These are phyloP conservation scores for Anthopleura xanthogrammica DNA, from an alignment of 92 coral and sea anemone genomes.

Conservation along the genomic window DNA sequence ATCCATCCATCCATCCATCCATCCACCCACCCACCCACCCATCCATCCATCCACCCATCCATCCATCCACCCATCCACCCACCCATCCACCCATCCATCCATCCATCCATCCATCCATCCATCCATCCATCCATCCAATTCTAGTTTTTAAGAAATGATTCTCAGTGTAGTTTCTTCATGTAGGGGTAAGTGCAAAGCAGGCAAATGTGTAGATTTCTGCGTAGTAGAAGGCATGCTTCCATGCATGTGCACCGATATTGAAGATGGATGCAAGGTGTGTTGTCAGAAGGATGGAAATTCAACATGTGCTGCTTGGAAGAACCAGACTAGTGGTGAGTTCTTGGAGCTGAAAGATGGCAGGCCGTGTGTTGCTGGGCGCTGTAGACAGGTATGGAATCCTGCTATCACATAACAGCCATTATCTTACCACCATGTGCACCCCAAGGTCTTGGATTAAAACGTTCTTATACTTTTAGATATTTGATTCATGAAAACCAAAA, in stretches of 20 bases:
- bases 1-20: too few relatives aligned
- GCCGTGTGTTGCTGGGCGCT: constrained; percentile 69
- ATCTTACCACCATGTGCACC: too few relatives aligned
- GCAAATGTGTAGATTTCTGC: constrained; percentile 79
- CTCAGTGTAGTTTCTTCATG: neutral
- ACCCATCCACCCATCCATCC: too few relatives aligned
- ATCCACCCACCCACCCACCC: too few relatives aligned
- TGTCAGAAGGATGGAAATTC: constrained; percentile 42
- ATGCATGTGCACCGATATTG: constrained; percentile 64
- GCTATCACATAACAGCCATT: neutral
- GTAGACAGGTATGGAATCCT: constrained; percentile 47
- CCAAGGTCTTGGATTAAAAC: neutral
- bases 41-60: too few relatives aligned
- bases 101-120: too few relatives aligned
- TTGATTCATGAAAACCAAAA: too few relatives aligned
- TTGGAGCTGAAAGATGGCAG: constrained; percentile 59
- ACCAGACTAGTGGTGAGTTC: constrained; percentile 29
- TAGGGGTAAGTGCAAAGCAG: constrained; percentile 79
- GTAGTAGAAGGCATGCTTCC: constrained; percentile 54
- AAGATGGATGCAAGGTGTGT: constrained; percentile 80
- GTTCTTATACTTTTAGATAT: too few relatives aligned
- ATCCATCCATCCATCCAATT: too few relatives aligned
- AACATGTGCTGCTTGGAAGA: constrained; percentile 49
- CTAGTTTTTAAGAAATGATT: too few relatives aligned
- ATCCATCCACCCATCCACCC: too few relatives aligned